These are phyloP conservation scores for Cathartes aura DNA, from an alignment of 2,113 vertebrate species.

Conservation along the genomic window DNA sequence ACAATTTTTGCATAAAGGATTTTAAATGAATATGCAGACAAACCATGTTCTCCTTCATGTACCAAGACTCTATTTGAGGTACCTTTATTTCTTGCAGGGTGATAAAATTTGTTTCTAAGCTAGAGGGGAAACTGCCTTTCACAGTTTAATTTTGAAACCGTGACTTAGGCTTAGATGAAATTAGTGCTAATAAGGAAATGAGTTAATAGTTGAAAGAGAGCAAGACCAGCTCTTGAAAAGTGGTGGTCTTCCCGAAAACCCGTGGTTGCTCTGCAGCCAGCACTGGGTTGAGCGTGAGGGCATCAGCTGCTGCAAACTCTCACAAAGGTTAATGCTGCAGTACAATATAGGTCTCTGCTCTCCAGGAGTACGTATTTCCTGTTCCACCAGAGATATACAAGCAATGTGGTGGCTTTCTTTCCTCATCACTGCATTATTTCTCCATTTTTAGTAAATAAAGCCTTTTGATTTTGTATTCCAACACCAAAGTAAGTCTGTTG, in stretches of 20 bases:
- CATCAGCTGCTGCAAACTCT: background rate
- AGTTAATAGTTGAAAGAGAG: background rate
- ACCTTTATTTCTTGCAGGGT: background rate
- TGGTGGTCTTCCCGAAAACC: rapidly evolving
- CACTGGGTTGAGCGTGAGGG: background rate
- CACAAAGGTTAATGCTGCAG: background rate
- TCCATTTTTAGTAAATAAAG: background rate
- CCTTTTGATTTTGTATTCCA: background rate
- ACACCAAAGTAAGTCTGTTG: background rate
- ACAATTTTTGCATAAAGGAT: background rate
- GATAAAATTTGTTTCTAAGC: background rate
- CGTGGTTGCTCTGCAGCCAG: background rate
- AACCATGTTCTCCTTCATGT: rapidly evolving
- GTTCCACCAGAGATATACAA: rapidly evolving
- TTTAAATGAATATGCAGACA: background rate
- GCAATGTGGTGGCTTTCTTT: background rate
- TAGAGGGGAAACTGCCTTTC: background rate
- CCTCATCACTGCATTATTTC: background rate
- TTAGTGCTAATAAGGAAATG: background rate
- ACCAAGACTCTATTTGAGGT: rapidly evolving
- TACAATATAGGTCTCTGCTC: rapidly evolving
- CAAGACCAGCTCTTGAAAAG: background rate
- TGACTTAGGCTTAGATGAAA: background rate
- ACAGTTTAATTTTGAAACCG: background rate
- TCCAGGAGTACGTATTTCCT: background rate